Evolutionary conservation across 2,888 invertebrate genomes (phyloP), one percentile per base, ranked within the genome.

Genomic region (Archaeoteleia sp.): DNA sequence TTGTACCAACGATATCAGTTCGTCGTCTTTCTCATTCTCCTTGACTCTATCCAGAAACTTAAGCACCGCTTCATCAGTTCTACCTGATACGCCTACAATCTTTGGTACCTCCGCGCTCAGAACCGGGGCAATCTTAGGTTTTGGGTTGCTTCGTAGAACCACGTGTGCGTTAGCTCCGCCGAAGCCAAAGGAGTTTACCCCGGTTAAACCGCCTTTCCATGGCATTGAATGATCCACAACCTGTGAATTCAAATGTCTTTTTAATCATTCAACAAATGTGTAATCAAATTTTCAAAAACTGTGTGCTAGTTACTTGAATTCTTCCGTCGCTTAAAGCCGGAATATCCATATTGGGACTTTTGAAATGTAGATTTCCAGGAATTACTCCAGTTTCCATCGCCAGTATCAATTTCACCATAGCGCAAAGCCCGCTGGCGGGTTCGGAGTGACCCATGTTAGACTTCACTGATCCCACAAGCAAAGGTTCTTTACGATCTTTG

Each of bases 401-500:
- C 62, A 98, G 91, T 13, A 98, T 85, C 49, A 96, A 90, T 86
- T 98, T 98, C 7, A 95, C 95, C 70, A 98, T 87, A 0, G 96
- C 93, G 81, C 96, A 95, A 14, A 98, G 87, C 15, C 96, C 97
- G 35, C 95, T 95, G 0, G 94, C 94, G 0, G 97, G 95, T 86
- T 99, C 98, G 1, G 97, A 93, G 85, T 99, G 98, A 1, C 98
- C 98, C 96, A 98, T 97, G 87, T 98, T 99, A 13, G 97, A 97
- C 86, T 99, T 99, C 0, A 98, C 95, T 0, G 98, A 97, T 10
- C 98, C 98, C 78, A 99, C 91, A 34, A 97, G 86, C 37, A 99
- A 88, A 3, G 98, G 96, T 20, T 87, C 86, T 61, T 89, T 88
- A 39, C 96, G 90, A 69, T 91, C 91, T 82, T 92, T 91, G 87